A percentile compares a stretch with the other conserved stretches of the same genome.
phyloP scores from a whole-genome alignment of 2,113 vertebrate genomes.

The Hyla sarda region DNA sequence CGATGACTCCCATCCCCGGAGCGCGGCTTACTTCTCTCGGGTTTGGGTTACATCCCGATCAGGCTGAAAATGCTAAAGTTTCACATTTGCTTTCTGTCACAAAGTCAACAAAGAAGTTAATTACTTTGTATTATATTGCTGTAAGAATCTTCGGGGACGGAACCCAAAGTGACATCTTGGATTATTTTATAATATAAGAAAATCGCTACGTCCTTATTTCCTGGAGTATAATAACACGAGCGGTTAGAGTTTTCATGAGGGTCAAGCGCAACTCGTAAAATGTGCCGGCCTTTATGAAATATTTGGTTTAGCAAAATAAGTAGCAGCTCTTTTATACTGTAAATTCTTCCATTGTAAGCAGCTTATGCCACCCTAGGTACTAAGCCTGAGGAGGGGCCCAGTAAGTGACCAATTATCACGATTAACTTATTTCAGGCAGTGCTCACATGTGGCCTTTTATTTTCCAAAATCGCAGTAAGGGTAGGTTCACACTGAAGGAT shows the following conservation, averaged over 20 bases:
- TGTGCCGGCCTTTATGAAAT: conserved; percentile 11
- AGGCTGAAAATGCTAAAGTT: conserved; percentile 30
- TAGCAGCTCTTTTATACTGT: no score
- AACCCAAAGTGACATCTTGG: conserved; percentile 21
- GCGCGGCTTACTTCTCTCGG: background rate
- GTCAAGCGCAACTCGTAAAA: background rate
- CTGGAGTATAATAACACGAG: conserved; percentile 21
- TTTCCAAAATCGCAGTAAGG: no score
- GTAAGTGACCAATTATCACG: no score
- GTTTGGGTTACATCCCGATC: conserved; percentile 28
- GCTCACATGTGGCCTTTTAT: no score
- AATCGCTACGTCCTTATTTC: conserved; percentile 18
- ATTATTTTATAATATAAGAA: conserved; percentile 32
- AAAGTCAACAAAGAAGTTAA: conserved; percentile 37
- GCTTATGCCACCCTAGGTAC: no score
- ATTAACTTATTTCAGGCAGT: no score
- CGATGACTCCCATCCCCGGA: conserved; percentile 27
- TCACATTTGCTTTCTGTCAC: conserved; percentile 42
- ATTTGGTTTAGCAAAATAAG: background rate
- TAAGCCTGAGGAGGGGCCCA: no score
- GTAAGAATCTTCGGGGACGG: conserved; percentile 26
- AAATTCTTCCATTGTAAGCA: no score
- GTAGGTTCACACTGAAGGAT: no score
- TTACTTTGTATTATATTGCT: conserved; percentile 41
- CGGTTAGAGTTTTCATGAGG: background rate